phyloP scores from a whole-genome alignment of 2,797 vertebrate genomes.

The Epinephelus coioides region DNA sequence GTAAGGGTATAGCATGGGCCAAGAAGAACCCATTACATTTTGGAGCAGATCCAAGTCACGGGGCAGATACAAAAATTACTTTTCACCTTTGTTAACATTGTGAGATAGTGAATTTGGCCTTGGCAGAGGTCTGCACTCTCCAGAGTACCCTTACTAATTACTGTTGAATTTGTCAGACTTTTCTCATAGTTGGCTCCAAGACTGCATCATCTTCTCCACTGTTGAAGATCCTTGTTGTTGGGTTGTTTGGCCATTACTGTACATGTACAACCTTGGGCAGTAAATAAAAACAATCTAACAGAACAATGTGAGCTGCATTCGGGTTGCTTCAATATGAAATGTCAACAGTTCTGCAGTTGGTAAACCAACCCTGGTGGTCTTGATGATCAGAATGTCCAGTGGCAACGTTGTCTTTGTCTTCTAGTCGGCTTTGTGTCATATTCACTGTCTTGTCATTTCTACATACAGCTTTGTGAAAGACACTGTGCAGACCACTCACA shows the following conservation, averaged over 20 bases:
- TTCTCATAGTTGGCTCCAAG: neutral
- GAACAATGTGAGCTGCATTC: neutral
- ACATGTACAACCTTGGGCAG: neutral
- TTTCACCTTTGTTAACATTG: no score
- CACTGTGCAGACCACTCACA: neutral
- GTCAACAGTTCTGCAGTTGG: neutral
- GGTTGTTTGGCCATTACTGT: neutral
- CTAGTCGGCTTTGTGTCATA: neutral
- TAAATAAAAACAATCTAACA: neutral
- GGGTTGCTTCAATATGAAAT: neutral
- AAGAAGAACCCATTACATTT: no score
- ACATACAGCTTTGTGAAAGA: no score
- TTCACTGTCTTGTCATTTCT: neutral
- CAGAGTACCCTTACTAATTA: neutral
- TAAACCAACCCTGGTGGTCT: neutral
- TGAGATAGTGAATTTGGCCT: no score
- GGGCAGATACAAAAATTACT: no score
- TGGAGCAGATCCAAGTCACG: no score
- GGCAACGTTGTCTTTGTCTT: constrained; percentile 1
- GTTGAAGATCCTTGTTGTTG: neutral
- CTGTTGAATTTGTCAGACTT: neutral
- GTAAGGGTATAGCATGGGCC: no score
- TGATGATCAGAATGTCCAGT: no score
- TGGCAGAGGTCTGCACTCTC: no score
- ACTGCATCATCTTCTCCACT: neutral